A percentile compares a stretch with the other conserved stretches of the same genome.
These are phyloP conservation scores for Eristalinus aeneus DNA, from an alignment of 2,888 invertebrate genomes.

Conservation along the genomic window DNA sequence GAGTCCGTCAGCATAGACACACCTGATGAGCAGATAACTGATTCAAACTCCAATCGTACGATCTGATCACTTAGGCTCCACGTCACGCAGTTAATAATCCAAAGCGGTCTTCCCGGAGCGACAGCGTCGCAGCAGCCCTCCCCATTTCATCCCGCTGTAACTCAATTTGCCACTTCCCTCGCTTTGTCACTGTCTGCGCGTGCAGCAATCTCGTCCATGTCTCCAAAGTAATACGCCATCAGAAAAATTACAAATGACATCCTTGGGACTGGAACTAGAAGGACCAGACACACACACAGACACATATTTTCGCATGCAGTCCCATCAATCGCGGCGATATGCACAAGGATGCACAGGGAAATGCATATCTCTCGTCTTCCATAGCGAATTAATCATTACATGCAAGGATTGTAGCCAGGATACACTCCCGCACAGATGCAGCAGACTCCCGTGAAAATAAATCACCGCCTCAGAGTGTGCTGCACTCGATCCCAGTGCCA, in stretches of 20 bases:
- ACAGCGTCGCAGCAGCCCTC: not conserved
- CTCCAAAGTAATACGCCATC: not conserved
- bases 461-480: conserved; percentile 8
- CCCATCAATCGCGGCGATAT: not conserved
- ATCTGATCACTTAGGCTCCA: no score
- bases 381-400: conserved; percentile 22
- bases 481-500: not conserved
- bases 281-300: not conserved
- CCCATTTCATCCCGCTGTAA: not conserved
- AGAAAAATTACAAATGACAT: conserved; percentile 2
- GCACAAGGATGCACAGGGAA: not conserved
- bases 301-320: not conserved
- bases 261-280: not conserved
- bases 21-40: no score
- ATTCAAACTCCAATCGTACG: no score
- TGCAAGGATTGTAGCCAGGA: conserved; percentile 8
- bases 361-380: not conserved
- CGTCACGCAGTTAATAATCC: no score
- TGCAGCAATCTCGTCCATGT: not conserved
- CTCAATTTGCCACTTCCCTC: not conserved
- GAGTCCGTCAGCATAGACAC: no score
- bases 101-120: not conserved
- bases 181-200: not conserved
- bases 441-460: conserved; percentile 5
- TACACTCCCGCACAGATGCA: not conserved